A percentile compares a stretch with the other conserved stretches of the same genome.
These are phyloP conservation scores for Campylomormyrus tamandua DNA, from an alignment of 2,113 vertebrate genomes.

Conservation along the genomic window DNA sequence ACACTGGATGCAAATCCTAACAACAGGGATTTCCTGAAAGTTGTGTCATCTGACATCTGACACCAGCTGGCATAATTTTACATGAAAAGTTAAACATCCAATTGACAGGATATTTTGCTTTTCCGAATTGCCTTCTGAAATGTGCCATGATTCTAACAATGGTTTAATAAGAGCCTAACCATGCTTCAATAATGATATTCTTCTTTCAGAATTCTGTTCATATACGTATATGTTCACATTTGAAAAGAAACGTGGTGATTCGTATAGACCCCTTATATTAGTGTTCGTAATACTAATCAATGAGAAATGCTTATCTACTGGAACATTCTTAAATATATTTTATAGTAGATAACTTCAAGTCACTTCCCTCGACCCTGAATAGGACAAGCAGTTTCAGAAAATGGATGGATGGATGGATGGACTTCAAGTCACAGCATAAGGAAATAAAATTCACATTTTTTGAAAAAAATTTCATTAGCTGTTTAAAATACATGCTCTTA, in stretches of 20 bases:
- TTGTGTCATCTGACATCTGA: constrained; percentile 17
- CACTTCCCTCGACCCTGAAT: background rate
- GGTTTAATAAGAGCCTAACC: background rate
- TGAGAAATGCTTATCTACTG: background rate
- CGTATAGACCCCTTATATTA: background rate
- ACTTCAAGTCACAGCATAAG: background rate
- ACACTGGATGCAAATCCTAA: constrained; percentile 13
- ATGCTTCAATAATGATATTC: background rate
- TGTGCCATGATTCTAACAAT: background rate
- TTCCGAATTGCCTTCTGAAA: background rate
- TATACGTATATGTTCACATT: background rate
- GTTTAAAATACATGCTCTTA: background rate
- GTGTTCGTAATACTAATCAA: background rate
- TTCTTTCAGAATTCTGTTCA: background rate
- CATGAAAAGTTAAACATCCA: constrained; percentile 10
- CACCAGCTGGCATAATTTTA: background rate
- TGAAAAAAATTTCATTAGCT: background rate
- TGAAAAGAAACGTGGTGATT: background rate
- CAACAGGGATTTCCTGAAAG: constrained; percentile 7
- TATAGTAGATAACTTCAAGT: background rate
- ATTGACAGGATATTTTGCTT: constrained; percentile 1
- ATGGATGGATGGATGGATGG: no score
- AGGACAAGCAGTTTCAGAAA: background rate
- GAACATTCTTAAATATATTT: background rate
- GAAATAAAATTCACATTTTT: background rate